Base-by-base conservation (phyloP, 1,140 invertebrate genomes). In the Antheraea mylitta region DNA sequence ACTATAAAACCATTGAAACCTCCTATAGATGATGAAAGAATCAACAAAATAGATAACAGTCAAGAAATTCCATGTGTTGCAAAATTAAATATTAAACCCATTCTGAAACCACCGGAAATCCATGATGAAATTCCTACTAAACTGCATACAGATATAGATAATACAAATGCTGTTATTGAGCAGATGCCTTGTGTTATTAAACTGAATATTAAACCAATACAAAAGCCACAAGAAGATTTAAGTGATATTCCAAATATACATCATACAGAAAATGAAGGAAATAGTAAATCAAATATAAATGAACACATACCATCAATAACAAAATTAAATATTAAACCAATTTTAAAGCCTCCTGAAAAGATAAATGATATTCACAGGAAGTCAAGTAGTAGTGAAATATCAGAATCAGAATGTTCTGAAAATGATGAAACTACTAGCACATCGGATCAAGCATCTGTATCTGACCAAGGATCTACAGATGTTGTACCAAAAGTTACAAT, bases 301-400 rank as follows among this genome's bases (percentile, higher is more conserved):
- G 78, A 80, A 69, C 66, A 79, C 75, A 79, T 89, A 75, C 82
- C 86, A 65, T 78, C 70, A 74, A 72, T 92, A 53, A 86, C 87
- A 58, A 92, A 92, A 83, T 75, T 92, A 69, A 92, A 91, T 72
- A 92, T 90, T 30, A 92, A 92, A 79, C 89, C 85, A 58, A 81
- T 91, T n/a, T 80, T 74, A 16, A 92, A 84, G 74, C 82, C 84
- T 62, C 79, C 88, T 66, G 91, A 92, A 67, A 90, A 88, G 75
- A 83, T 90, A 36, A 87, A 91, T 82, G 86, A 87, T 72, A 71
- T 83, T 48, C 86, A 90, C 68, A 73, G 87, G 59, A 90, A 89
- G 76, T 92, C 90, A n/a, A 92, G 91, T 71, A 92, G 90, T 62
- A 92, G 91, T 85, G 91, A 92, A 81, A 88, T 92, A 77, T 92